phyloP scores from a whole-genome alignment of 2,113 vertebrate species.

The Campylomormyrus numenius region DNA sequence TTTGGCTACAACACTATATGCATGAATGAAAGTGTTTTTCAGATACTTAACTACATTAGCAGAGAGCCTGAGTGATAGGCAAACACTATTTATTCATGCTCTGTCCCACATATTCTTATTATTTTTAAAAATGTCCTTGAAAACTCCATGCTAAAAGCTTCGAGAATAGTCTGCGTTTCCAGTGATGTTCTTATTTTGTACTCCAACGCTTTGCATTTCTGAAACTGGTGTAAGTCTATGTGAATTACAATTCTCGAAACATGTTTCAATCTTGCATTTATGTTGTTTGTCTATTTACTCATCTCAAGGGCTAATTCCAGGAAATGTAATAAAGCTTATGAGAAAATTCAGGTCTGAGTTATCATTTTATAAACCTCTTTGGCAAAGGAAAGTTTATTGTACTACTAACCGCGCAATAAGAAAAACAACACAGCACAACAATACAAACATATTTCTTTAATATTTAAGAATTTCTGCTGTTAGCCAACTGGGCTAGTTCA shows the following conservation, averaged over 20 bases:
- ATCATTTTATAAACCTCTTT: background rate
- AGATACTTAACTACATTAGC: background rate
- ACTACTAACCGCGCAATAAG: background rate
- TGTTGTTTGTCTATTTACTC: background rate
- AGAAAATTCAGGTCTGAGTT: background rate
- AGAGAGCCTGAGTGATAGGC: background rate
- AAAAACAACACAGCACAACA: background rate
- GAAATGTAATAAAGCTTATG: background rate
- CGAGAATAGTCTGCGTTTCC: background rate
- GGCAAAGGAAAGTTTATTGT: background rate
- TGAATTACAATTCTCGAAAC: background rate
- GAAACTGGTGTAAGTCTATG: background rate
- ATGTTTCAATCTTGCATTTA: background rate
- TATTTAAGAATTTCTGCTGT: background rate
- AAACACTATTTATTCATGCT: background rate
- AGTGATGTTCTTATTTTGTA: background rate
- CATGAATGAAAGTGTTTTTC: background rate
- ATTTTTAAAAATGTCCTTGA: background rate
- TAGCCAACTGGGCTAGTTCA: background rate
- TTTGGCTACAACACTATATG: background rate
- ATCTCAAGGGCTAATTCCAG: background rate
- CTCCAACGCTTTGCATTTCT: background rate
- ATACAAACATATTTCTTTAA: background rate
- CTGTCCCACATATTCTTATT: background rate
- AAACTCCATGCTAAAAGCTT: background rate